Evolutionary conservation across 2,888 invertebrate species (phyloP).

Genomic region (Leptinotarsa rubiginosa): DNA sequence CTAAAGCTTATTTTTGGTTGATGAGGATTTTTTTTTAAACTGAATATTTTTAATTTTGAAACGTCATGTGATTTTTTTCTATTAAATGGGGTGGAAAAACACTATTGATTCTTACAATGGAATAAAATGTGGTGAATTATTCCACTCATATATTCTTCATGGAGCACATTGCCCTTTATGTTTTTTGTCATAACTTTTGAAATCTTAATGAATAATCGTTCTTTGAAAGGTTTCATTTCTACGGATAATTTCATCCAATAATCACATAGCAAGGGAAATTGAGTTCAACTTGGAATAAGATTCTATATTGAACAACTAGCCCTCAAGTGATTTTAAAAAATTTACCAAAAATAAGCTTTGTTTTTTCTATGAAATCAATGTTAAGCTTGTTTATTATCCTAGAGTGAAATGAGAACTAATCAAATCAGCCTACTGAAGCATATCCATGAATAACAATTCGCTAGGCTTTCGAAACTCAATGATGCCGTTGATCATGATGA

Average conservation of each 20-base stretch:
- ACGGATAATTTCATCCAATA: too few relatives aligned
- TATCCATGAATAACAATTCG: slow-evolving; percentile 38
- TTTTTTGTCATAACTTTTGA: too few relatives aligned
- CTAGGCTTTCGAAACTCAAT: slow-evolving; percentile 41
- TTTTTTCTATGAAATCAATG: neutral
- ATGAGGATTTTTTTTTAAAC: neutral
- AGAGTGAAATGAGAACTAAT: slow-evolving; percentile 9
- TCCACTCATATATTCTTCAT: too few relatives aligned
- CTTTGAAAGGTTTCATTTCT: too few relatives aligned
- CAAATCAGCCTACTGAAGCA: slow-evolving; percentile 32
- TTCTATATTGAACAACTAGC: neutral
- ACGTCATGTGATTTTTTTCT: neutral
- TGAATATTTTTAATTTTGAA: neutral
- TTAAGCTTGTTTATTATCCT: neutral
- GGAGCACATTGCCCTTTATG: too few relatives aligned
- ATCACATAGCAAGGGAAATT: too few relatives aligned
- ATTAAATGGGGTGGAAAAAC: too few relatives aligned
- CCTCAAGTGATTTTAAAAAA: neutral
- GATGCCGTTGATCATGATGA: neutral
- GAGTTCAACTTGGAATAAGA: neutral
- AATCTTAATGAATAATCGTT: too few relatives aligned
- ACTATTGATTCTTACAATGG: too few relatives aligned
- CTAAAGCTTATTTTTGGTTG: neutral
- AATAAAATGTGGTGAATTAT: too few relatives aligned
- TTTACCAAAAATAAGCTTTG: neutral